Evolutionary conservation across 2,888 invertebrate genomes (phyloP).

Genomic region (Catonia carolina): DNA sequence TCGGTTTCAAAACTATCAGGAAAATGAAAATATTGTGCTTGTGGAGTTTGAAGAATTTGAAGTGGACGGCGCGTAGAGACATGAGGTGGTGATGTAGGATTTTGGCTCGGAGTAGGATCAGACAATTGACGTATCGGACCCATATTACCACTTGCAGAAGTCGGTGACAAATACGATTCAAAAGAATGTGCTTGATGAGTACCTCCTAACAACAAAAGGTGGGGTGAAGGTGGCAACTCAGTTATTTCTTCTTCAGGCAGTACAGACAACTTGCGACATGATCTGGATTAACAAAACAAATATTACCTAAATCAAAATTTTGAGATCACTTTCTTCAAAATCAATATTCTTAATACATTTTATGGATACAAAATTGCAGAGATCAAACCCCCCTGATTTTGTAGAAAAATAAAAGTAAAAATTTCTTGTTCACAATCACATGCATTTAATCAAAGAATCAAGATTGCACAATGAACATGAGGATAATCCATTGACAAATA

Average conservation of each 20-base stretch:
- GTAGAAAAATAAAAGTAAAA: too few relatives aligned
- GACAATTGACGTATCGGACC: slow-evolving; percentile 29
- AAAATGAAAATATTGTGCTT: slow-evolving; percentile 21
- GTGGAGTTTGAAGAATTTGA: slow-evolving; percentile 22
- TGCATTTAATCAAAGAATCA: too few relatives aligned
- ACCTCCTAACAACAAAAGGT: slow-evolving; percentile 8
- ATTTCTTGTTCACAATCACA: too few relatives aligned
- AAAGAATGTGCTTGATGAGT: slow-evolving; percentile 31
- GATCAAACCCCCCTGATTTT: too few relatives aligned
- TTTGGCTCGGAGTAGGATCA: slow-evolving; percentile 29
- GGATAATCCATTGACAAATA: too few relatives aligned
- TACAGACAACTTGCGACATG: slow-evolving; percentile 33
- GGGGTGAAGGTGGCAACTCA: slow-evolving; percentile 21
- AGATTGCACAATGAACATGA: too few relatives aligned
- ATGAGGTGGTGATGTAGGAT: slow-evolving; percentile 14
- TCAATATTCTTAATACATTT: too few relatives aligned
- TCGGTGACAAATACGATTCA: slow-evolving; percentile 31
- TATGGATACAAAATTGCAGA: too few relatives aligned
- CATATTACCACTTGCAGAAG: slow-evolving; percentile 2
- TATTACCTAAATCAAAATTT: neutral
- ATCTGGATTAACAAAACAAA: slow-evolving; percentile 21
- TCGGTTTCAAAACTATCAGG: slow-evolving; percentile 17
- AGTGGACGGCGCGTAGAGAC: slow-evolving; percentile 30
- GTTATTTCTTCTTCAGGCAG: slow-evolving; percentile 31
- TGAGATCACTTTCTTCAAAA: too few relatives aligned